Conservation (phyloP, 2,888 invertebrate species). For the Anthrax anthrax region DNA sequence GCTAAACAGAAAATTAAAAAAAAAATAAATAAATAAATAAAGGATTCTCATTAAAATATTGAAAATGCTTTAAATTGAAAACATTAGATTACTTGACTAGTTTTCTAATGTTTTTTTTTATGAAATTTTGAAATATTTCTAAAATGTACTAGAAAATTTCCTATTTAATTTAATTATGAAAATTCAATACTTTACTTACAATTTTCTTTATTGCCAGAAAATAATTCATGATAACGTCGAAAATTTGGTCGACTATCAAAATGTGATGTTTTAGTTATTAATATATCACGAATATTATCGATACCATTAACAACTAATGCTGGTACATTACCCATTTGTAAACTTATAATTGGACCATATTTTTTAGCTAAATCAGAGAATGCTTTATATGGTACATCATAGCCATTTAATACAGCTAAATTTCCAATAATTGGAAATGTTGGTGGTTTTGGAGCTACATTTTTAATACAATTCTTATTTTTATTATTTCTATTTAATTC, state of each 20-base stretch:
- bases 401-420: slow-evolving; percentile 40
- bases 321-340: slow-evolving; percentile 40
- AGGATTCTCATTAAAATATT: no score
- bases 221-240: slow-evolving; percentile 44
- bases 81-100: no score
- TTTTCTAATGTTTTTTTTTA: no score
- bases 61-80: no score
- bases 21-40: background rate
- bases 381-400: slow-evolving; percentile 45
- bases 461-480: no score
- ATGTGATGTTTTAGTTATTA: slow-evolving; percentile 41
- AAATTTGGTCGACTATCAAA: slow-evolving; percentile 53
- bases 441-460: slow-evolving; percentile 37
- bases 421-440: slow-evolving; percentile 43
- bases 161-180: no score
- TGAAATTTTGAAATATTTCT: no score
- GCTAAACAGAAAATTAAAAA: slow-evolving; percentile 29
- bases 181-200: slow-evolving; percentile 47
- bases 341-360: slow-evolving; percentile 40
- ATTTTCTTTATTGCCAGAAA: slow-evolving; percentile 49
- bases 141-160: no score
- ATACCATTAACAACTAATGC: slow-evolving; percentile 44
- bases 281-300: slow-evolving; percentile 43
- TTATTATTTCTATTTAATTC: no score
- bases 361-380: slow-evolving; percentile 38